Conservation (phyloP, 2,113 vertebrate genomes). For the Hypomesus transpacificus region DNA sequence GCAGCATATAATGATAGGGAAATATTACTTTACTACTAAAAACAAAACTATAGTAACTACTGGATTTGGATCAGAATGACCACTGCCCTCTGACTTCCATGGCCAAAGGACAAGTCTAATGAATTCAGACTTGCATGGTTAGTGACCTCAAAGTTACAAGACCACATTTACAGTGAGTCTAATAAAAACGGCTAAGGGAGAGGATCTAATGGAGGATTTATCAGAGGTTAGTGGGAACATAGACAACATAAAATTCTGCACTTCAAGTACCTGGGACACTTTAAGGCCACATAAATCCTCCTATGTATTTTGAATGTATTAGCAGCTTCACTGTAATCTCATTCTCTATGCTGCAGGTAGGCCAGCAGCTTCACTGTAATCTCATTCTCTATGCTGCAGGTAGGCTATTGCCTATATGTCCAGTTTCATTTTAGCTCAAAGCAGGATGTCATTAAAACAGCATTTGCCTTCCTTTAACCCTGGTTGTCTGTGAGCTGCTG, state of each 20-base stretch:
- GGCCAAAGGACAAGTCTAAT: neutral
- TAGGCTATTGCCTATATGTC: conserved; percentile 1
- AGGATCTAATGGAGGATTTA: too few species aligned
- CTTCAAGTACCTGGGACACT: neutral
- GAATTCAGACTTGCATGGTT: neutral
- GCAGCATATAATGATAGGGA: conserved; percentile 28
- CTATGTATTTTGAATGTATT: too few species aligned
- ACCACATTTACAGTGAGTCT: conserved; percentile 12
- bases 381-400: conserved; percentile 24
- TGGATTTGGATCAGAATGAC: conserved; percentile 21
- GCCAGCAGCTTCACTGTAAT: conserved; percentile 28
- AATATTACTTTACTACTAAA: conserved; percentile 33
- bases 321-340: conserved; percentile 27
- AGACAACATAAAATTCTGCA: neutral
- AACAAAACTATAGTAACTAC: conserved; percentile 23
- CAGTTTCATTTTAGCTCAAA: conserved; percentile 17
- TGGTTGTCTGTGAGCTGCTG: neutral
- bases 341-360: too few species aligned
- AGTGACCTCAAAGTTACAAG: neutral
- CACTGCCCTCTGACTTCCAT: neutral
- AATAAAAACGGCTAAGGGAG: conserved; percentile 10
- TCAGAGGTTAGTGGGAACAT: too few species aligned
- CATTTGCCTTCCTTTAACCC: conserved; percentile 28
- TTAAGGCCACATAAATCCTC: conserved; percentile 8
- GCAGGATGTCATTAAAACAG: conserved; percentile 12